These are phyloP conservation scores for Achatina immaculata DNA, from an alignment of 1,140 invertebrate species.

Conservation along the genomic window DNA sequence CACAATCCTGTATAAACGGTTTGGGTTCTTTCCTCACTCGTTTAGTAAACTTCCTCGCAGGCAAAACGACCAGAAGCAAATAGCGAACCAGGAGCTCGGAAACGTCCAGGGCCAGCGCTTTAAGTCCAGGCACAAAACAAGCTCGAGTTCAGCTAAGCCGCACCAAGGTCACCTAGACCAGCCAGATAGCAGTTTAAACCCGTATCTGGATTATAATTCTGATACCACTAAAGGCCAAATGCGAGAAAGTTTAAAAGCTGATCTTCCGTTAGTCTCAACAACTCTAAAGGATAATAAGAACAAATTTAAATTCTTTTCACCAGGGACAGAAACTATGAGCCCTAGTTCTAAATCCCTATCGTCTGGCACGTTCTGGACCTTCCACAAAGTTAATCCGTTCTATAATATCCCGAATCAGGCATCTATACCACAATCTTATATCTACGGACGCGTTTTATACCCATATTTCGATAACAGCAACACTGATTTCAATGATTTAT, in stretches of 20 bases:
- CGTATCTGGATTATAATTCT: neutral
- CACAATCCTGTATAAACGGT: neutral
- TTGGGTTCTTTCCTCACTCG: neutral
- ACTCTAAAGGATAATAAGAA: neutral
- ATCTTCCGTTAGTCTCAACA: neutral
- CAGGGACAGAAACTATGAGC: neutral
- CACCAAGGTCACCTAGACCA: neutral
- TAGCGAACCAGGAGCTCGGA: neutral
- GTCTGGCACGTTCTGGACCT: neutral
- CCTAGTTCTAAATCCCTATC: neutral
- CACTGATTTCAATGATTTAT: neutral
- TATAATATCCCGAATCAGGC: neutral
- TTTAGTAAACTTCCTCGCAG: neutral
- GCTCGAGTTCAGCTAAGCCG: neutral
- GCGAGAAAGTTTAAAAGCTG: neutral
- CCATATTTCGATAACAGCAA: neutral
- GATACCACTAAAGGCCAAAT: neutral
- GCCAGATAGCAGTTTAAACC: neutral
- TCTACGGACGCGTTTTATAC: neutral
- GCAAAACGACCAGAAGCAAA: neutral
- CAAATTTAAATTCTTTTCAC: neutral
- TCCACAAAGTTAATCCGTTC: neutral
- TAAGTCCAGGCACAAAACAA: neutral
- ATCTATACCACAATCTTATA: neutral
- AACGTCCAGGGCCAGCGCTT: neutral